Base-by-base conservation (phyloP, 2,113 vertebrate genomes). In the Rhynchopsitta pachyrhyncha region DNA sequence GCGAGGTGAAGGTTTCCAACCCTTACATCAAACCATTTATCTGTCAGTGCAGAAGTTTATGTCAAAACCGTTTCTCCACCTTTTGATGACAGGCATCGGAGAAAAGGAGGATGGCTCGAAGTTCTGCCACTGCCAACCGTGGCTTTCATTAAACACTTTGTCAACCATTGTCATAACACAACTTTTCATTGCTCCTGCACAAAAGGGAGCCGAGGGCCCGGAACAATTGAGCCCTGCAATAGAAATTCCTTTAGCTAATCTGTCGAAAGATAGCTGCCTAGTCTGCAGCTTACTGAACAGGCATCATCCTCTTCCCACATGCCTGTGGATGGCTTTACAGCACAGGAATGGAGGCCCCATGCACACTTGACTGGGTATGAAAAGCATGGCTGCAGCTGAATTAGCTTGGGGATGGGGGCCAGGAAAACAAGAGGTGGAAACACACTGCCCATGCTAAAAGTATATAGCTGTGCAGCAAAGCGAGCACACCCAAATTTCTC, bases 161-260 rank as follows among this genome's bases (percentile, higher is more conserved):
- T 97, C 97, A 97, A 79, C 93, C 85, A 95, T 84, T 98, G 97
- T 98, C 97, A 98, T 98, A 98, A 98, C 97, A 98, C 94, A 97
- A 96, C 97, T 96, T 94, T 94, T 95, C 95, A 95, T 70, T 97
- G 88, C 96, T 94, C 87, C 82, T 35, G 96, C 96, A 99, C 98
- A 99, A 99, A 98, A 98, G 95, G 93, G 94, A 97, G 95, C 67
- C 15, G 84, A 95, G 98, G 96, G 95, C 97, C 93, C 91, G 60
- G 90, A 98, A 98, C 98, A 98, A 97, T 95, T 82, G 79, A 93
- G 90, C 91, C 86, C 84, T 88, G 98, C 93, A 86, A 68, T 20
- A 96, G 98, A 98, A 98, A 98, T 98, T 95, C 98, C 98, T 98
- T 97, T 94, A 95, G 95, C 91, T 98, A 98, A 98, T 98, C 98